These are phyloP conservation scores for Ailuropoda melanoleuca DNA, from an alignment of 2,113 vertebrate species.

Conservation along the genomic window DNA sequence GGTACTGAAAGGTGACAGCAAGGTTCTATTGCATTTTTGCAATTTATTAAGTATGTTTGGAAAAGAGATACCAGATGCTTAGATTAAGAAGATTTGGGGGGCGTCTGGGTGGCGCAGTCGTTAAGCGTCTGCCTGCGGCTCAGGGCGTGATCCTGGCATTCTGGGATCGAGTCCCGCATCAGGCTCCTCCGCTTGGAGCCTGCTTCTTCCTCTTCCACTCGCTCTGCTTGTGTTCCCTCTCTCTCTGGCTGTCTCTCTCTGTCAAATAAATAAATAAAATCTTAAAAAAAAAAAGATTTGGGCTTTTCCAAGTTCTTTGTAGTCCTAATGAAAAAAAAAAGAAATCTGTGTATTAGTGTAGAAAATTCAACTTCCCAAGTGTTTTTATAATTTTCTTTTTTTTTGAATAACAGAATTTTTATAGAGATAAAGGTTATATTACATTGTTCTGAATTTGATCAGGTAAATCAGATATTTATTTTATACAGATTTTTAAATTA, in stretches of 20 bases:
- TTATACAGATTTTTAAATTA: neutral
- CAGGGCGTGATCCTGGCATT: too few species aligned
- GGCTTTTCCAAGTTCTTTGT: neutral
- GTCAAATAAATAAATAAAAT: too few species aligned
- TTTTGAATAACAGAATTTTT: neutral
- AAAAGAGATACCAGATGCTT: slow-evolving; percentile 11
- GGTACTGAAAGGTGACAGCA: slow-evolving; percentile 11
- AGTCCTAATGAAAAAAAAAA: neutral
- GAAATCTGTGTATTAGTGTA: neutral
- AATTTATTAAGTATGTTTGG: slow-evolving; percentile 31
- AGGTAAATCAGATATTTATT: neutral
- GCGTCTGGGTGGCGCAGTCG: too few species aligned
- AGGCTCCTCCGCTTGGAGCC: too few species aligned
- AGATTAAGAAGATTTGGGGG: neutral
- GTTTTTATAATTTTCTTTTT: neutral
- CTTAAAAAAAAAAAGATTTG: too few species aligned
- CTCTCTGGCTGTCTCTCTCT: too few species aligned
- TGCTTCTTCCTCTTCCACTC: too few species aligned
- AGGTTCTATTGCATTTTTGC: slow-evolving; percentile 4
- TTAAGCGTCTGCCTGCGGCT: too few species aligned
- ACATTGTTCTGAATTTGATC: neutral
- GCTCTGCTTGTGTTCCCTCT: too few species aligned
- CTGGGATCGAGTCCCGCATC: too few species aligned
- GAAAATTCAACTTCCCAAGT: neutral
- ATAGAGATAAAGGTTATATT: neutral